Evolutionary conservation across 2,888 invertebrate species (phyloP).

Genomic region (Phania funesta): DNA sequence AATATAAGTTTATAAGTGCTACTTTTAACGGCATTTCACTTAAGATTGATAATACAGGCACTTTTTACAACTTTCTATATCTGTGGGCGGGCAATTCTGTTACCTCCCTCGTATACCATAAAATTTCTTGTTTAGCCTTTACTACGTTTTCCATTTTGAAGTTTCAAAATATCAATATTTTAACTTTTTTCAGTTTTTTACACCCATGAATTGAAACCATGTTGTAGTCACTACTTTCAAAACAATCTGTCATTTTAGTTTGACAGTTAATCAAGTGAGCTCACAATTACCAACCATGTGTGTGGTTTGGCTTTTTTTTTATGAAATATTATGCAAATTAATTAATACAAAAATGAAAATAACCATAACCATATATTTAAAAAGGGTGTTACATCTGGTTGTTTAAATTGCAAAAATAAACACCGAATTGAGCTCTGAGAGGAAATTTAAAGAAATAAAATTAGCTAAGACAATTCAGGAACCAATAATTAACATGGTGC

Average conservation of each 20-base stretch:
- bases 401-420: neutral
- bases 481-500: too few relatives aligned
- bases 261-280: conserved; percentile 53
- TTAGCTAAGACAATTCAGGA: too few relatives aligned
- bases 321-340: conserved; percentile 39
- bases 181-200: neutral
- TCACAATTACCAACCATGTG: conserved; percentile 9
- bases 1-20: too few relatives aligned
- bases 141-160: neutral
- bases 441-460: neutral
- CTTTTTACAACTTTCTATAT: too few relatives aligned
- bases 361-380: neutral
- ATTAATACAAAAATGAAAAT: neutral
- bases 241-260: conserved; percentile 54
- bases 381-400: neutral
- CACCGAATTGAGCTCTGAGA: neutral
- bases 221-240: conserved; percentile 1
- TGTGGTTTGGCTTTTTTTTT: conserved; percentile 15
- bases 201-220: neutral
- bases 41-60: too few relatives aligned
- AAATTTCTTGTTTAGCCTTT: neutral
- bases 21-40: too few relatives aligned
- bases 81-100: neutral
- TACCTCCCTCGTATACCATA: neutral
- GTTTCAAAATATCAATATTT: neutral